phyloP scores from a whole-genome alignment of 2,113 vertebrate genomes.

The Gymnobelideus leadbeateri region DNA sequence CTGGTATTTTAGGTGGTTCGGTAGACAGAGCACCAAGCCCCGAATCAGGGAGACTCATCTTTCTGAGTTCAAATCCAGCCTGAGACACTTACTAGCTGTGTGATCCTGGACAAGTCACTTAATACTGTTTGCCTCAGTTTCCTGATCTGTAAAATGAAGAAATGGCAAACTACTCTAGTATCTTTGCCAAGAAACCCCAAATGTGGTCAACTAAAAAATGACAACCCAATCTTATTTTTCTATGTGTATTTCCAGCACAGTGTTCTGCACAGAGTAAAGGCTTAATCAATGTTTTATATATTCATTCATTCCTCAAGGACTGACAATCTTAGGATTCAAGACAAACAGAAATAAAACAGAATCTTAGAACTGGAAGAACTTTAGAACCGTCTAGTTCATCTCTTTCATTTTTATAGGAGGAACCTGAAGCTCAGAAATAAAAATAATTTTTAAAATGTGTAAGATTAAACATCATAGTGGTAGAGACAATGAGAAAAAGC shows the following conservation, averaged over 20 bases:
- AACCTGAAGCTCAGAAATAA: background rate
- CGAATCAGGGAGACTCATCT: background rate
- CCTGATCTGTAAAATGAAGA: background rate
- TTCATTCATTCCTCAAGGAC: background rate
- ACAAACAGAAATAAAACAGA: background rate
- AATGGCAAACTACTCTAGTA: background rate
- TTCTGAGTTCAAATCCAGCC: background rate
- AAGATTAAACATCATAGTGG: background rate
- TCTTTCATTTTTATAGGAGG: background rate
- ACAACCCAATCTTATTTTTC: background rate
- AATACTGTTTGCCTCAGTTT: background rate
- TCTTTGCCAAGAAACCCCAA: background rate
- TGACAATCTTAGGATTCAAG: constrained; percentile 25
- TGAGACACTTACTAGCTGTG: background rate
- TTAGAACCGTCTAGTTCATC: background rate
- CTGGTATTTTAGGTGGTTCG: background rate
- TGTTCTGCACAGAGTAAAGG: background rate
- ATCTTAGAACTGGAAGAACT: background rate
- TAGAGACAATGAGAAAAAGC: background rate
- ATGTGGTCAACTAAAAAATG: background rate
- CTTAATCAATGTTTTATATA: background rate
- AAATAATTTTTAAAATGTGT: background rate
- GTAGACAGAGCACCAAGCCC: background rate
- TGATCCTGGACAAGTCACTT: background rate
- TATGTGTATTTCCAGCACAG: background rate